Base-by-base conservation (phyloP, 2,113 vertebrate genomes). In the Triplophysa tibetana region DNA sequence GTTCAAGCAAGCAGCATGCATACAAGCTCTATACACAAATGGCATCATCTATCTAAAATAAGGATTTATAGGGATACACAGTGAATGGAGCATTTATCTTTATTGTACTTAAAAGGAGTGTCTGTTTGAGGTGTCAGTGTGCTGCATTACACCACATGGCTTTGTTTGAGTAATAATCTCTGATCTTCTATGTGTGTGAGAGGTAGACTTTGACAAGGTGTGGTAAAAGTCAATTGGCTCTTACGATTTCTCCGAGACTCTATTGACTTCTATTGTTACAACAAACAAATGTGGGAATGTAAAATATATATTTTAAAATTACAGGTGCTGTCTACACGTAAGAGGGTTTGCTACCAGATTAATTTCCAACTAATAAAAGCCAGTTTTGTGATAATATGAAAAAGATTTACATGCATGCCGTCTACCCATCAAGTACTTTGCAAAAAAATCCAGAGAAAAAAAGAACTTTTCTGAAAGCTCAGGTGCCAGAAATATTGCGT, bases 1-100 rank as follows among this genome's bases (percentile, higher is more conserved):
- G 65, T 80, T 79, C 81, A 81, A 68, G 69, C 83, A 67, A 60
- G 58, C 75, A 45, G n/a, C 2, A 13, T 45, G 41, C 14, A 48
- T 23, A 19, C 43, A 19, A 63, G 60, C 58, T 10, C 21, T n/a
- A 70, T 19, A 72, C 12, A 48, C n/a, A 48, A 11, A 24, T 12
- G 50, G 50, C 50, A 19, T 14, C 50, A 0, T 54, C 17, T 17
- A 54, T 54, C 50, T 5, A 0, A 16, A 6, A 16, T 52, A 1
- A 17, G 13, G 1, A 14, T 52, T 14, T 52, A 52, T 58, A 16
- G n/a, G n/a, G 7, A 23, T n/a, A 29, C 17, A n/a, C 13, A 19
- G 50, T 29, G 38, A 13, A 52, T 26, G 52, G 38, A 4, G 16
- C 1, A 1, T 43, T 24, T 66, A 66, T 66, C 68, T 74, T 52